Percentiles rank a stretch among this genome's conserved stretches.
phyloP scores from a whole-genome alignment of 2,113 vertebrate species.

The Gambusia affinis region DNA sequence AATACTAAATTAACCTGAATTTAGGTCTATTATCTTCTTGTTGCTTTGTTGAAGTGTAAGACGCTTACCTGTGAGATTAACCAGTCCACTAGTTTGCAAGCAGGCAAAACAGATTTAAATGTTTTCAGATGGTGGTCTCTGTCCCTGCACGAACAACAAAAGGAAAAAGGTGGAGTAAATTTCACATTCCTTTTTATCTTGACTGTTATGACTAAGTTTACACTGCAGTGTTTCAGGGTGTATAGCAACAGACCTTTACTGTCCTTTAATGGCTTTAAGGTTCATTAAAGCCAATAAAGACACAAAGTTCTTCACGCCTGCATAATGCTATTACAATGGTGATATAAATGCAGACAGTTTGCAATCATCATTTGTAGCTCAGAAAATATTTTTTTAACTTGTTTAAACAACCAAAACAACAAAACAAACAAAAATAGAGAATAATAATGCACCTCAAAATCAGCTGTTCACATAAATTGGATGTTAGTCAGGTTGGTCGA shows the following conservation, averaged over 20 bases:
- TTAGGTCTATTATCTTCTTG: not conserved
- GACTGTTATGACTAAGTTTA: not conserved
- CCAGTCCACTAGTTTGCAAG: constrained; percentile 96
- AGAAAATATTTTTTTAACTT: too few species aligned
- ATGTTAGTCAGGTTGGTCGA: too few species aligned
- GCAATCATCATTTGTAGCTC: too few species aligned
- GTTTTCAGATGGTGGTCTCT: constrained; percentile 96
- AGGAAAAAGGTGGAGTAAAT: not conserved
- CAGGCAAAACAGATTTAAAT: constrained; percentile 95
- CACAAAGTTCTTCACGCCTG: too few species aligned
- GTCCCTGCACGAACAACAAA: constrained; percentile 81
- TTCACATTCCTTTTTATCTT: not conserved
- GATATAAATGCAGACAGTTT: too few species aligned
- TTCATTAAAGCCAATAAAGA: too few species aligned
- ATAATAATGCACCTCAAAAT: too few species aligned
- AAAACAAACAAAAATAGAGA: not conserved
- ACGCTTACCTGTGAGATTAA: constrained; percentile 89
- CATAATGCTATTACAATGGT: too few species aligned
- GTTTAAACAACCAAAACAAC: not conserved
- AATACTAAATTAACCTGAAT: not conserved
- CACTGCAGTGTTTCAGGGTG: too few species aligned
- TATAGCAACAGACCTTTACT: too few species aligned
- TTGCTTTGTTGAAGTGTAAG: not conserved
- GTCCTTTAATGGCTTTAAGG: too few species aligned
- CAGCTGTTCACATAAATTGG: too few species aligned